phyloP scores from a whole-genome alignment of 2,797 vertebrate genomes.

The Tokudaia tokunoshimensis region DNA sequence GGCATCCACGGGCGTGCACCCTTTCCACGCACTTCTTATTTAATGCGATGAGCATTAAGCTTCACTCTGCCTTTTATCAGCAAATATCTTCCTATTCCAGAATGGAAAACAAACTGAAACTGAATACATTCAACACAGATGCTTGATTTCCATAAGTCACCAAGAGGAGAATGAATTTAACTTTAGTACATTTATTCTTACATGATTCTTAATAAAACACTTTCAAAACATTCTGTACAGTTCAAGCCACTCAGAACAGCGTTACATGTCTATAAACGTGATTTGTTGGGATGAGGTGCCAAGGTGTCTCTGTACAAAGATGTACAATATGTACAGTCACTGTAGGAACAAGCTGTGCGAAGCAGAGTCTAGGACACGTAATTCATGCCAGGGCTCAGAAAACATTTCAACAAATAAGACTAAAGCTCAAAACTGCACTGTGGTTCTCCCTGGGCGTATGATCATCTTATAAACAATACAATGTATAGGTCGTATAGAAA shows the following conservation, averaged over 20 bases:
- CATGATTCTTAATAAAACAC: conserved; percentile 91
- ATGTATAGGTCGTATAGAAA: conserved; percentile 86
- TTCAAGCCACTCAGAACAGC: conserved; percentile 90
- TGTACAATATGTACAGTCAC: conserved; percentile 97
- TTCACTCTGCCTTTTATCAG: conserved; percentile 50
- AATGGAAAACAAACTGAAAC: conserved; percentile 66
- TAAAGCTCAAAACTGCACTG: conserved; percentile 85
- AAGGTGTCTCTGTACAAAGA: conserved; percentile 94
- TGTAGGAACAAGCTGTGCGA: conserved; percentile 91
- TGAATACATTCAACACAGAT: conserved; percentile 86
- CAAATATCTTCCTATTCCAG: conserved; percentile 71
- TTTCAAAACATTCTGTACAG: conserved; percentile 96
- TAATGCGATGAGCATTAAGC: background rate
- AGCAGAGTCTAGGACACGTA: conserved; percentile 88
- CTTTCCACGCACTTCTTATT: background rate
- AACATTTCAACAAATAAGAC: conserved; percentile 87
- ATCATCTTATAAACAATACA: conserved; percentile 87
- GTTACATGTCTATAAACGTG: conserved; percentile 87
- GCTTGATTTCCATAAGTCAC: conserved; percentile 93
- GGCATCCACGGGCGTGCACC: conserved; percentile 11
- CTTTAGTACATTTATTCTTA: conserved; percentile 90
- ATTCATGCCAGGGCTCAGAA: conserved; percentile 90
- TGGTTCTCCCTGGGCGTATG: conserved; percentile 82
- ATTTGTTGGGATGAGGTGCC: conserved; percentile 85
- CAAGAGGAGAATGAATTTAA: conserved; percentile 88